phyloP scores from a whole-genome alignment of 1,140 invertebrate genomes.

The Leptinotarsa defecta region DNA sequence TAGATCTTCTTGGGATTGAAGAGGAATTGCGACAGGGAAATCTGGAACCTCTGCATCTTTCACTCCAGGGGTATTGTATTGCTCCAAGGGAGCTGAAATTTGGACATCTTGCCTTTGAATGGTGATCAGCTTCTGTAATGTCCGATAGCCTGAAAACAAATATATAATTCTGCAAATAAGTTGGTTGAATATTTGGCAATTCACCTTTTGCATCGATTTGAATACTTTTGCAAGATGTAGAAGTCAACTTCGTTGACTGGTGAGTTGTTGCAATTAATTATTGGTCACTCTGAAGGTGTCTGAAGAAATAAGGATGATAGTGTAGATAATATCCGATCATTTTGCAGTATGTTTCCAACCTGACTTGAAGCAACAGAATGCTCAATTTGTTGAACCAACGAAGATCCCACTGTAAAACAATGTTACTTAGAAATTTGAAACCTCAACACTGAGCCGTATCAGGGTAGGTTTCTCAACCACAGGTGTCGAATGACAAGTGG shows the following conservation, averaged over 20 bases:
- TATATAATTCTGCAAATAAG: not conserved
- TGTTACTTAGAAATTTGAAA: not conserved
- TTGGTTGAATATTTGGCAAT: slow-evolving; percentile 7
- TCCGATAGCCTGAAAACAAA: not conserved
- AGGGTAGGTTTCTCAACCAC: too few species aligned
- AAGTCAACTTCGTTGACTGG: not conserved
- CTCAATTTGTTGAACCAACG: slow-evolving; percentile 10
- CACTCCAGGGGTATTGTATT: not conserved
- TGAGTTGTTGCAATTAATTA: not conserved
- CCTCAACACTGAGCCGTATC: too few species aligned
- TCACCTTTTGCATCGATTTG: slow-evolving; percentile 15
- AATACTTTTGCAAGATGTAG: slow-evolving; percentile 4
- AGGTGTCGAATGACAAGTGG: too few species aligned
- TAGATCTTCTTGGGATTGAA: slow-evolving; percentile 8
- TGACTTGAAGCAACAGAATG: slow-evolving; percentile 2
- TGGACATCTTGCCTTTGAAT: not conserved
- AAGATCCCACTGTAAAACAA: not conserved
- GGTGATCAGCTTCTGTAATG: not conserved
- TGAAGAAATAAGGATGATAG: slow-evolving; percentile 2
- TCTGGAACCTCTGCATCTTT: not conserved
- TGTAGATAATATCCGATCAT: slow-evolving; percentile 1
- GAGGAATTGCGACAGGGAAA: slow-evolving; percentile 1
- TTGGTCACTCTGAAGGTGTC: not conserved
- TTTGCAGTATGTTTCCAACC: not conserved
- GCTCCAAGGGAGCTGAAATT: slow-evolving; percentile 6